These are phyloP conservation scores for Lanistes nyassanus DNA, from an alignment of 1,140 invertebrate genomes.

Conservation along the genomic window DNA sequence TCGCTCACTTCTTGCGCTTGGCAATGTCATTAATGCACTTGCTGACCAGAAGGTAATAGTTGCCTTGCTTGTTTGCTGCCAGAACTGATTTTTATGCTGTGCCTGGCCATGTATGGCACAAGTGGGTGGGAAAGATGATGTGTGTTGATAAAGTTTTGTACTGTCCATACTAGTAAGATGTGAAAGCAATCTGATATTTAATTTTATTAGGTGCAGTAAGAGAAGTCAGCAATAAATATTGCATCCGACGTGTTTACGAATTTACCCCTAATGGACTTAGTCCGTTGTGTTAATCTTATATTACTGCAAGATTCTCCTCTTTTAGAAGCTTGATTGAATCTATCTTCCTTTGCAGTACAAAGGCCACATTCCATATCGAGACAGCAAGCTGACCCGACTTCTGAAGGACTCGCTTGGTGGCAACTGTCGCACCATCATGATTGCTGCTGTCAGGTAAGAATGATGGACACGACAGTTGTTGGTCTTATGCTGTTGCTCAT, in stretches of 20 bases:
- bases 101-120: not conserved
- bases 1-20: constrained; percentile 86
- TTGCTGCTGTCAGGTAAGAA: constrained; percentile 89
- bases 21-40: constrained; percentile 94
- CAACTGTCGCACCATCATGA: constrained; percentile 94
- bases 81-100: not conserved
- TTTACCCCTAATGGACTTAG: too few relatives aligned
- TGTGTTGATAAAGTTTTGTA: too few relatives aligned
- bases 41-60: constrained; percentile 66
- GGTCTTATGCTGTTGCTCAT: not conserved
- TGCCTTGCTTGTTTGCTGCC: not conserved
- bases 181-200: too few relatives aligned
- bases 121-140: not conserved
- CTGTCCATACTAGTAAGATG: too few relatives aligned
- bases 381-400: constrained; percentile 92
- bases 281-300: too few relatives aligned
- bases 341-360: constrained; percentile 47
- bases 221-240: too few relatives aligned
- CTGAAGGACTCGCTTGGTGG: constrained; percentile 94
- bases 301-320: too few relatives aligned
- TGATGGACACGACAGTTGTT: constrained; percentile 21
- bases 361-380: constrained; percentile 89
- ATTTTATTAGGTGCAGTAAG: too few relatives aligned
- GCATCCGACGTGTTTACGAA: too few relatives aligned
- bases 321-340: too few relatives aligned